Base-by-base conservation (phyloP, 2,113 vertebrate genomes). In the Epinephelus lanceolatus region DNA sequence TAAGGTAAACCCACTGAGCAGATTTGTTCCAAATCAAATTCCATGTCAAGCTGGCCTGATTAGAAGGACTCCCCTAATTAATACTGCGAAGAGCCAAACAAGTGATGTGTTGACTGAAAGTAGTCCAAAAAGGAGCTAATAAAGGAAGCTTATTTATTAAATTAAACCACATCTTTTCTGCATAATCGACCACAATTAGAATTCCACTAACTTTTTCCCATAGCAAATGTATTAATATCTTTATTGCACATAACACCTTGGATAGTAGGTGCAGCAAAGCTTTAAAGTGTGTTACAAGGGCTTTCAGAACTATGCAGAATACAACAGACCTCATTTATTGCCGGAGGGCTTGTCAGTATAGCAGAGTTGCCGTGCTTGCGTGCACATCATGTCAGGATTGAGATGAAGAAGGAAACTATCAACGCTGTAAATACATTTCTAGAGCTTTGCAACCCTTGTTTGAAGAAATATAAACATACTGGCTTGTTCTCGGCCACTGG, bases 21-120 rank as follows among this genome's bases (percentile, higher is more conserved):
- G 56, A 86, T 82, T 84, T 65, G 79, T 85, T 83, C 86, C 76
- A 78, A 87, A 81, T 67, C 79, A 74, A 81, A 83, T 87, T 86
- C 73, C 42, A 63, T 78, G 80, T 86, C 77, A 80, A 81, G 75
- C 80, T 80, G 86, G 71, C 56, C 65, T 86, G 62, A 80, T 74
- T 86, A 67, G 86, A 90, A 69, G 66, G 68, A 80, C 25, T 81
- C 78, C 47, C 18, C 60, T 81, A 76, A 83, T 90, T 84, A 89
- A 77, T 70, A 49, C 72, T 65, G 47, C 21, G 49, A 78, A 59
- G 73, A 84, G 84, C 84, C 86, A 88, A 89, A 71, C 60, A 75
- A 89, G 57, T 71, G 78, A 80, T 63, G 66, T 37, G 7, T 49
- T 63, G 33, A 57, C 70, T 85, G 71, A 80, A 84, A 72, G 2